Conservation (phyloP, 2,888 invertebrate species). For the Eugnorisma glareosa region DNA sequence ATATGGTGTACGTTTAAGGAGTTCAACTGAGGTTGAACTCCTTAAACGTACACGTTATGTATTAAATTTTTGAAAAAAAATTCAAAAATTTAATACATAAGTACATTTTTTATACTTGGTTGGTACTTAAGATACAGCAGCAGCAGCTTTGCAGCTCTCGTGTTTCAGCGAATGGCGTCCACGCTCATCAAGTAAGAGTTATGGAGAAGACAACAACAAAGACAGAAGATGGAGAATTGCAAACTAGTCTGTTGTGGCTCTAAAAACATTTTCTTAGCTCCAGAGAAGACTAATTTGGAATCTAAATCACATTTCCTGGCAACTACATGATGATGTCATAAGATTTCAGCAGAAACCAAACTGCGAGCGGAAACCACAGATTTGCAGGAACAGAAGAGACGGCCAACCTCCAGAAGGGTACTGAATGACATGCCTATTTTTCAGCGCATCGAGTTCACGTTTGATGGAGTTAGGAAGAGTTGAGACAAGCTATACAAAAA, state of each 20-base stretch:
- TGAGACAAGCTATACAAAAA: background rate
- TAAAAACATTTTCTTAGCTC: background rate
- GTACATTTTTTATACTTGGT: too few species aligned
- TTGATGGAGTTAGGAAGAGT: background rate
- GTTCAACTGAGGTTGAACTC: too few species aligned
- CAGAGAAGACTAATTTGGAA: too few species aligned
- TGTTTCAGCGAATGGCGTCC: too few species aligned
- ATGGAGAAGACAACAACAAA: background rate
- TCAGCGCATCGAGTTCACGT: background rate
- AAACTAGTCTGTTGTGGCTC: background rate
- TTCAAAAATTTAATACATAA: too few species aligned
- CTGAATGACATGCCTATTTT: background rate
- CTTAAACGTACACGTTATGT: too few species aligned
- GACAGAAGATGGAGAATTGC: background rate
- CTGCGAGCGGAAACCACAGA: background rate
- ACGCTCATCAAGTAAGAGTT: too few species aligned
- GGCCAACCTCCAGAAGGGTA: background rate
- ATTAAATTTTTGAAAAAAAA: too few species aligned
- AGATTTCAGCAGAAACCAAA: background rate
- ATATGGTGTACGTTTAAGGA: too few species aligned
- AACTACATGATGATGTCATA: background rate
- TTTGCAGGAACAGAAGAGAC: background rate
- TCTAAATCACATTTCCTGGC: background rate
- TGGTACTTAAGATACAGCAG: too few species aligned
- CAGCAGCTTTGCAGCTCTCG: too few species aligned